Conservation (phyloP, 1,140 invertebrate genomes). For the Eufriesea mexicana region DNA sequence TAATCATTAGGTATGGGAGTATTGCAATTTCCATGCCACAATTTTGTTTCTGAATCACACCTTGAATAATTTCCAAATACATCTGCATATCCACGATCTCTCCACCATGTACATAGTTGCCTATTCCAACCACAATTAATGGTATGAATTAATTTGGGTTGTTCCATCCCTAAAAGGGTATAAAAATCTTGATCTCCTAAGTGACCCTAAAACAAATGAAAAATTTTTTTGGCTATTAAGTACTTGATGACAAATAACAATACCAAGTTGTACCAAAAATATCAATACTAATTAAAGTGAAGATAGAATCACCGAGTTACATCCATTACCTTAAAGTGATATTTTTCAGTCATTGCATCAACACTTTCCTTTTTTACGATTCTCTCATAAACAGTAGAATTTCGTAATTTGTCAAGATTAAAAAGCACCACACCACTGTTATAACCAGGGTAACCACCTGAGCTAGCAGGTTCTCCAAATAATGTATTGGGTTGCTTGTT, state of each 20-base stretch:
- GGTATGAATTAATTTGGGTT: slow-evolving; percentile 88
- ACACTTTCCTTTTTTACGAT: slow-evolving; percentile 84
- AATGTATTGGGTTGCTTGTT: slow-evolving; percentile 84
- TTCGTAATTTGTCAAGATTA: slow-evolving; percentile 87
- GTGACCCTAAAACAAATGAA: slow-evolving; percentile 85
- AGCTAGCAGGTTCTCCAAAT: slow-evolving; percentile 84
- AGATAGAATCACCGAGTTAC: background rate
- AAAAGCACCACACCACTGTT: slow-evolving; percentile 92
- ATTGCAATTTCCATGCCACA: slow-evolving; percentile 95
- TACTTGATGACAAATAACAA: too few species aligned
- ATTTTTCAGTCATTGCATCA: slow-evolving; percentile 86
- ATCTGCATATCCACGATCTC: slow-evolving; percentile 89
- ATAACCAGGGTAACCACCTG: slow-evolving; percentile 88
- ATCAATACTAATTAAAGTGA: too few species aligned
- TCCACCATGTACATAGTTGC: slow-evolving; percentile 94
- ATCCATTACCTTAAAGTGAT: slow-evolving; percentile 83
- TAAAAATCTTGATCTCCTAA: slow-evolving; percentile 95
- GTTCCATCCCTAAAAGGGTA: slow-evolving; percentile 88
- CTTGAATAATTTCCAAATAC: slow-evolving; percentile 90
- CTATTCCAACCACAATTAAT: slow-evolving; percentile 93
- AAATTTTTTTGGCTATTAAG: background rate
- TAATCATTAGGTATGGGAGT: slow-evolving; percentile 86
- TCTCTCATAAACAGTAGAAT: slow-evolving; percentile 84
- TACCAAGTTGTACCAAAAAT: too few species aligned
- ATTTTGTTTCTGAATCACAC: slow-evolving; percentile 87